Conservation (phyloP, 2,888 invertebrate species). For the Thymelicus sylvestris region DNA sequence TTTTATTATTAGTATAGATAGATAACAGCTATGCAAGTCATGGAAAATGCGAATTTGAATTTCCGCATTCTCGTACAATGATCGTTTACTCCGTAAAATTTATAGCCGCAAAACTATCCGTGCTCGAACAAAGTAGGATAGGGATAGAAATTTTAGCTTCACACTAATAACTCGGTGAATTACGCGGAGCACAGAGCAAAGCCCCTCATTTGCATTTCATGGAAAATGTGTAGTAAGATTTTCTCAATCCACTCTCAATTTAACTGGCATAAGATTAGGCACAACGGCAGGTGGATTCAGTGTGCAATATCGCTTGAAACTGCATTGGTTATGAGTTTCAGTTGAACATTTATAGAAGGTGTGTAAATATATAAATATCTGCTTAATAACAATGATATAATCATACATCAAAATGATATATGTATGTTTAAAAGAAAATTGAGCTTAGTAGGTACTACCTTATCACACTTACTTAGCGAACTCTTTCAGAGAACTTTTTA, state of each 20-base stretch:
- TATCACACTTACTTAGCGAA: no score
- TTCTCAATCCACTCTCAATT: slow-evolving; percentile 13
- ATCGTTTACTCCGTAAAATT: slow-evolving; percentile 3
- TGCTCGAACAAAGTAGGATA: not conserved
- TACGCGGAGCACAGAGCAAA: slow-evolving; percentile 15
- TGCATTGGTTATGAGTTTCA: no score
- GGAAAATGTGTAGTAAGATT: slow-evolving; percentile 14
- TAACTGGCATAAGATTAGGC: not conserved
- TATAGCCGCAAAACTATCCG: slow-evolving; percentile 4
- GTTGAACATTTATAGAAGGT: no score
- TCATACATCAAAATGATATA: no score
- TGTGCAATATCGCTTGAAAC: no score
- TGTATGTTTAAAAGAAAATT: no score
- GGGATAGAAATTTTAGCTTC: slow-evolving; percentile 13
- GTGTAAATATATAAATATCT: no score
- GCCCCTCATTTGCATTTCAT: slow-evolving; percentile 22
- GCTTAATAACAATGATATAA: no score
- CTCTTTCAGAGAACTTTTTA: no score
- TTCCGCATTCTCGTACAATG: not conserved
- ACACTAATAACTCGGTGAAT: slow-evolving; percentile 18
- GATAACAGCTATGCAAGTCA: not conserved
- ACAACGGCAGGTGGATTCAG: not conserved
- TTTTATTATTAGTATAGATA: no score
- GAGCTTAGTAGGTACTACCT: no score
- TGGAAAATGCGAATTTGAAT: not conserved